phyloP scores from a whole-genome alignment of 2,113 vertebrate genomes.

The Rhinoderma darwinii region DNA sequence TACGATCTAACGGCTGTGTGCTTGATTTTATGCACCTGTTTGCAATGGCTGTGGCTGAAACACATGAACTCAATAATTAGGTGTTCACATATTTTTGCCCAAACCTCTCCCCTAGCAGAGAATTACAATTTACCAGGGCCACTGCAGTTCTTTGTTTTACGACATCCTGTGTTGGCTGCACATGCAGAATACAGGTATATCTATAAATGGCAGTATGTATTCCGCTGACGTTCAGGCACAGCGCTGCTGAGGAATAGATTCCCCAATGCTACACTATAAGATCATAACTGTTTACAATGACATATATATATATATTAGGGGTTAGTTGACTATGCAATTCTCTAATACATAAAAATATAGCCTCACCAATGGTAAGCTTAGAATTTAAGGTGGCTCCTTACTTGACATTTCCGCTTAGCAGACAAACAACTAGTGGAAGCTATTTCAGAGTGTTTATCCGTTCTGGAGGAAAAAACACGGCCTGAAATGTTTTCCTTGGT shows the following conservation, averaged over 20 bases:
- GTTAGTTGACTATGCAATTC: background rate
- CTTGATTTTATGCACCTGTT: no score
- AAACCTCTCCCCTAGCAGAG: no score
- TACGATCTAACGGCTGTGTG: no score
- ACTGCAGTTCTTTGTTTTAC: no score
- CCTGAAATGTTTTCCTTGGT: constrained; percentile 12
- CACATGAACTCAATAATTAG: no score
- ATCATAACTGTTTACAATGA: background rate
- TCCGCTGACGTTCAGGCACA: background rate
- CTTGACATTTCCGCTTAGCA: background rate
- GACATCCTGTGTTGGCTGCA: background rate
- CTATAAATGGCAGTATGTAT: background rate
- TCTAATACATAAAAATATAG: background rate
- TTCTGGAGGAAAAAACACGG: constrained; percentile 4
- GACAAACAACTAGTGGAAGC: constrained; percentile 20
- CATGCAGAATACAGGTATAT: background rate
- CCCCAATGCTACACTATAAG: background rate
- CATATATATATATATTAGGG: background rate
- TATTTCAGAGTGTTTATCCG: constrained; percentile 20
- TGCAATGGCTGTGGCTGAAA: no score
- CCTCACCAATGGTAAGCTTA: background rate
- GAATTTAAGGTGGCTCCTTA: background rate
- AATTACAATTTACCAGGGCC: no score
- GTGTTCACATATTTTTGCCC: no score
- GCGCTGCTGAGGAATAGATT: background rate